These are phyloP conservation scores for Drosophila baimaii DNA, from an alignment of 1,140 invertebrate genomes.

Conservation along the genomic window DNA sequence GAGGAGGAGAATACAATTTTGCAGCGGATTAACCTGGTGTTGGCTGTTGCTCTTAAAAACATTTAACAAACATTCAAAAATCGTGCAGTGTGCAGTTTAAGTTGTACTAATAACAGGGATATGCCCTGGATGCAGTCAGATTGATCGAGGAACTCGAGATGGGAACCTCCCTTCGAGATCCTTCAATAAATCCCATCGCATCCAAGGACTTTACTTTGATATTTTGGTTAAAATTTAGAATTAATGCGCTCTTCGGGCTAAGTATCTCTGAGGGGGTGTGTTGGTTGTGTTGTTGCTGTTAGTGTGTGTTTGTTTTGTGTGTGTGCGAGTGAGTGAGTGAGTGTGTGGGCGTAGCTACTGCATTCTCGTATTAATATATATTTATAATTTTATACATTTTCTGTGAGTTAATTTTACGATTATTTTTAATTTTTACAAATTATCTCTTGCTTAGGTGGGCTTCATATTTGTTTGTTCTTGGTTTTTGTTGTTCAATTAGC, in stretches of 20 bases:
- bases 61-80: conserved; percentile 82
- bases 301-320: conserved; percentile 7
- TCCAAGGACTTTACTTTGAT: conserved; percentile 42
- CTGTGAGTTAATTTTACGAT: conserved; percentile 57
- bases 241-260: conserved; percentile 52
- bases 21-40: conserved; percentile 61
- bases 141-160: background rate
- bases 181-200: conserved; percentile 6
- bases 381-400: conserved; percentile 56
- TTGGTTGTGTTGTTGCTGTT: conserved; percentile 13
- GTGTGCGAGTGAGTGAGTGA: conserved; percentile 4
- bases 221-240: conserved; percentile 40
- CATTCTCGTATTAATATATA: conserved; percentile 47
- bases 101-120: conserved; percentile 79
- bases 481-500: conserved; percentile 50
- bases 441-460: conserved; percentile 78
- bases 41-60: conserved; percentile 59
- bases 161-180: too few relatives aligned
- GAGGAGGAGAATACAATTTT: conserved; percentile 74
- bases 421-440: conserved; percentile 73
- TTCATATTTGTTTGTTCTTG: conserved; percentile 78
- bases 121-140: conserved; percentile 21
- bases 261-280: conserved; percentile 58
- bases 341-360: conserved; percentile 40
- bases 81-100: conserved; percentile 81